Conservation (phyloP, 2,797 vertebrate species). For the Anguilla obscura region DNA sequence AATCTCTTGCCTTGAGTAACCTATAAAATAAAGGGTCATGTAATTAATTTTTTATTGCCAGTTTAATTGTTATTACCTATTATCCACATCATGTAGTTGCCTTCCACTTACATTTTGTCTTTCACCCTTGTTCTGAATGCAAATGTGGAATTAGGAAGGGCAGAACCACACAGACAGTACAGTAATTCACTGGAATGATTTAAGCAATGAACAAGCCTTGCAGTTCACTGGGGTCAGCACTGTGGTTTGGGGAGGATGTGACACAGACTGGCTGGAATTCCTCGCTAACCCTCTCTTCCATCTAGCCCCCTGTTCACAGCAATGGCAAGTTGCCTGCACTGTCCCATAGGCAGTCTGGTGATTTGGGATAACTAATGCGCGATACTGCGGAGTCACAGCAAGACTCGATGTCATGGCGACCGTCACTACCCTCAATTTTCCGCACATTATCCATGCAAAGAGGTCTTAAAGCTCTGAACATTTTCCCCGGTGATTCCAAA, state of each 20-base stretch:
- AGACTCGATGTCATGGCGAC: not conserved
- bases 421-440: not conserved
- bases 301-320: not conserved
- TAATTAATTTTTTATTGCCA: not conserved
- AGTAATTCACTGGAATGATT: not conserved
- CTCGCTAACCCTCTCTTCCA: not conserved
- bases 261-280: not conserved
- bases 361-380: not conserved
- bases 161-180: not conserved
- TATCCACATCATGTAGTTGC: not conserved
- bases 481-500: not conserved
- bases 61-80: slow-evolving; percentile 6
- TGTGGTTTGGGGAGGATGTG: not conserved
- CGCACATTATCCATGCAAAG: not conserved
- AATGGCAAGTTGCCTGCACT: not conserved
- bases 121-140: not conserved
- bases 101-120: not conserved
- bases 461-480: not conserved
- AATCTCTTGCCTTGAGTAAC: not conserved
- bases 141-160: not conserved
- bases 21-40: not conserved
- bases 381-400: not conserved
- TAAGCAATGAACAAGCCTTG: not conserved
- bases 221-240: not conserved
- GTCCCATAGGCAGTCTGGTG: not conserved